Conservation (phyloP, 2,797 vertebrate species). For the Anguilla obscura region DNA sequence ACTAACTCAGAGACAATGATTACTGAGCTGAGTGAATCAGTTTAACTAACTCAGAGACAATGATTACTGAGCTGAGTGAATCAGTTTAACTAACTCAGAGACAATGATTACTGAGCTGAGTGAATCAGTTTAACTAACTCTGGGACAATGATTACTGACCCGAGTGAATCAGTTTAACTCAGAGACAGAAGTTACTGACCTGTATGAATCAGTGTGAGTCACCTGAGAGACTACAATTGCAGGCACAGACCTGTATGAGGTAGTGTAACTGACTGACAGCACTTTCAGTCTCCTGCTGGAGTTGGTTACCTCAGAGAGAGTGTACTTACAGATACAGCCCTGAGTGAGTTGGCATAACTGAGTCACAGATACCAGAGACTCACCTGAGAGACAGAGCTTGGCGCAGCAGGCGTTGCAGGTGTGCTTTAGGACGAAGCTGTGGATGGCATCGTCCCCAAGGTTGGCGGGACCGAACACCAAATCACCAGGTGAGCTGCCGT, state of each 20-base stretch:
- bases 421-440: constrained; percentile 88
- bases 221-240: constrained; percentile 14
- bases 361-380: constrained; percentile 38
- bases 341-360: neutral
- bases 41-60: neutral
- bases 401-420: constrained; percentile 84
- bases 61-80: neutral
- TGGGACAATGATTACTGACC: neutral
- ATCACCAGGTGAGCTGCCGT: constrained; percentile 57
- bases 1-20: neutral
- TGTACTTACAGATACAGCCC: neutral
- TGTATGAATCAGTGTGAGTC: neutral
- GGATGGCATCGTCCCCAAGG: constrained; percentile 85
- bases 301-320: neutral
- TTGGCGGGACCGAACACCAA: constrained; percentile 94
- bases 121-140: neutral
- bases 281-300: neutral
- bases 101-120: neutral
- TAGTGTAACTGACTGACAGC: neutral
- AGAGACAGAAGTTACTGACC: neutral
- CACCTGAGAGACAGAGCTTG: constrained; percentile 85
- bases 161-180: neutral
- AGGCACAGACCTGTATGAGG: constrained; percentile 2
- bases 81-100: neutral
- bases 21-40: neutral